Conservation (phyloP, 2,797 vertebrate genomes). For the Sebastes minor region DNA sequence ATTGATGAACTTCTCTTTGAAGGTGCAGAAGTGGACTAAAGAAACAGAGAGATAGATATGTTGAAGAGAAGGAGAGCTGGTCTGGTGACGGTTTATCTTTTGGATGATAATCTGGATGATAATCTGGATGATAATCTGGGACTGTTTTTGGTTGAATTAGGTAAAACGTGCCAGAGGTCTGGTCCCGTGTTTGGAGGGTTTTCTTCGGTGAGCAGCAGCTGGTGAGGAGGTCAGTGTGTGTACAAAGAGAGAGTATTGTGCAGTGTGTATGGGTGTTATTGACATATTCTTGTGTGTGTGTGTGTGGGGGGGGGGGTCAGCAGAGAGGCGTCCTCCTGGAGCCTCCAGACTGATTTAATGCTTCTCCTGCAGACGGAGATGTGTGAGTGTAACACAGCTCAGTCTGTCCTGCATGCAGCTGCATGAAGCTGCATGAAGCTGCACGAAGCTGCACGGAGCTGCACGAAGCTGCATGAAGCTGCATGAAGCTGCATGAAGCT, state of each 20-base stretch:
- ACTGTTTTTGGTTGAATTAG: background rate
- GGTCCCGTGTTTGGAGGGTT: background rate
- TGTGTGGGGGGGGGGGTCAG: slow-evolving; percentile 30
- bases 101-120: background rate
- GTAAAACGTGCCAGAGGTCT: background rate
- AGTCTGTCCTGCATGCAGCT: background rate
- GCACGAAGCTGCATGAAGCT: no score
- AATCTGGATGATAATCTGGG: no score
- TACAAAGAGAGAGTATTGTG: slow-evolving; percentile 9
- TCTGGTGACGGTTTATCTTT: no score
- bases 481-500: no score
- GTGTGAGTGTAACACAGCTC: slow-evolving; percentile 13
- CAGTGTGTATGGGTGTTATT: slow-evolving; percentile 22
- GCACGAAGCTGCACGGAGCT: no score
- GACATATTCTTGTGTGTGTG: slow-evolving; percentile 35
- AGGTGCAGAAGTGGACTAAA: slow-evolving; percentile 94
- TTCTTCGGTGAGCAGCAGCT: background rate
- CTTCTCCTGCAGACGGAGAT: slow-evolving; percentile 8
- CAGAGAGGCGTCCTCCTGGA: slow-evolving; percentile 22
- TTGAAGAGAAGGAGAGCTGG: background rate
- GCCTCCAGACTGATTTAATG: slow-evolving; percentile 34
- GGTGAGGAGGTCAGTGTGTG: background rate
- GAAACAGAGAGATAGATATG: background rate
- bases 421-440: no score
- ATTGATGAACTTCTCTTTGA: slow-evolving; percentile 96